These are phyloP conservation scores for Sparus aurata DNA, from an alignment of 2,797 vertebrate species.

Conservation along the genomic window DNA sequence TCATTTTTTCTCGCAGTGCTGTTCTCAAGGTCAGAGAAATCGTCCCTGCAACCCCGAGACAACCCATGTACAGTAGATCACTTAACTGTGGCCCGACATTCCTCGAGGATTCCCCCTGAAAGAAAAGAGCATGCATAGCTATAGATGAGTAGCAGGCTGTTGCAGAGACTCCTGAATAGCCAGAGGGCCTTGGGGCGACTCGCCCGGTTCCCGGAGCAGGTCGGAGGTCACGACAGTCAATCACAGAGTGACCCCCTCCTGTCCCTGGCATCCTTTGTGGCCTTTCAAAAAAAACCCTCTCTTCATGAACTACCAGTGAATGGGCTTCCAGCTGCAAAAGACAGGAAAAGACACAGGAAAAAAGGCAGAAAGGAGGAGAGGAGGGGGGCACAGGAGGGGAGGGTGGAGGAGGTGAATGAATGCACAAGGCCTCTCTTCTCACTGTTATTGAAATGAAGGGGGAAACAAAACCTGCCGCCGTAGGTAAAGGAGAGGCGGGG, in stretches of 20 bases:
- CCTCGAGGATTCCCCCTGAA: constrained; percentile 50
- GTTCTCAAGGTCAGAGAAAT: constrained; percentile 47
- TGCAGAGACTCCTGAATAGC: constrained; percentile 63
- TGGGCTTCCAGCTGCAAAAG: constrained; percentile 82
- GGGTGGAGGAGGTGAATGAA: constrained; percentile 72
- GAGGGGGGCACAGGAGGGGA: constrained; percentile 41
- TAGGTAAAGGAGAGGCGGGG: constrained; percentile 63
- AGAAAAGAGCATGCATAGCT: constrained; percentile 52
- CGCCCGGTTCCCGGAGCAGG: constrained; percentile 65
- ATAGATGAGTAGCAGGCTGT: constrained; percentile 63
- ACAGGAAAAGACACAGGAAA: constrained; percentile 75
- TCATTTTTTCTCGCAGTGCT: not conserved
- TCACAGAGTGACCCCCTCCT: constrained; percentile 77
- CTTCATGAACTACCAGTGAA: constrained; percentile 86
- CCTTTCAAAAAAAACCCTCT: constrained; percentile 66
- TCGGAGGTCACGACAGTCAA: constrained; percentile 82
- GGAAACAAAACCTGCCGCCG: constrained; percentile 58
- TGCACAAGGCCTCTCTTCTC: constrained; percentile 73
- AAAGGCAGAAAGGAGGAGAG: constrained; percentile 51
- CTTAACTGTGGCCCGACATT: constrained; percentile 51
- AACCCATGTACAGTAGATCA: constrained; percentile 52
- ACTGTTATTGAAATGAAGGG: constrained; percentile 79
- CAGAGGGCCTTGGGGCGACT: constrained; percentile 73
- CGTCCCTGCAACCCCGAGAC: not conserved
- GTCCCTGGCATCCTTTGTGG: constrained; percentile 78